Evolutionary conservation across 2,888 invertebrate species (phyloP).

Genomic region (Perithous albicinctus): DNA sequence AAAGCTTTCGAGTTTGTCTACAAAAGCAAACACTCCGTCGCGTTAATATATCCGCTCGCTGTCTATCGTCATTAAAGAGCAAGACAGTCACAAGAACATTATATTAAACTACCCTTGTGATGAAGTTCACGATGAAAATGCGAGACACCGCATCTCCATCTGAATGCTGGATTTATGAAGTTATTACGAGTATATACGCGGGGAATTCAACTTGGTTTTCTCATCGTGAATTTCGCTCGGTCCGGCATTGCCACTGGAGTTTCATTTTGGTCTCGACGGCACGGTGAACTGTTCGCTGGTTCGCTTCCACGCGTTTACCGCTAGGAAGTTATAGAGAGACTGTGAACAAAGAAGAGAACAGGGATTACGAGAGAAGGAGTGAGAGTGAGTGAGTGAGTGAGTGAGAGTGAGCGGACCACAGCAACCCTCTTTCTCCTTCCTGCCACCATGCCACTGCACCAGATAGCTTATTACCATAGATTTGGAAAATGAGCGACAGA

Average conservation of each 20-base stretch:
- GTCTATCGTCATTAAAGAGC: not conserved
- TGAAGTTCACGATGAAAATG: slow-evolving; percentile 46
- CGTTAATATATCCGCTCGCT: not conserved
- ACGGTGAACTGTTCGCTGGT: slow-evolving; percentile 37
- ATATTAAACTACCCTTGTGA: slow-evolving; percentile 29
- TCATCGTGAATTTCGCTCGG: slow-evolving; percentile 17
- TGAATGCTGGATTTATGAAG: slow-evolving; percentile 65
- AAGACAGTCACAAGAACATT: slow-evolving; percentile 22
- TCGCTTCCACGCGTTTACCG: slow-evolving; percentile 21
- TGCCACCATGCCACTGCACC: not conserved
- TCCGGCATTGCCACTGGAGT: slow-evolving; percentile 49
- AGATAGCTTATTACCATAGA: slow-evolving; percentile 58
- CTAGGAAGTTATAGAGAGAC: slow-evolving; percentile 17
- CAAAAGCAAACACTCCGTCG: not conserved
- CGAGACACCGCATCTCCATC: slow-evolving; percentile 29
- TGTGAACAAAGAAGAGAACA: slow-evolving; percentile 48
- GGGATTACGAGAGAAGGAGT: slow-evolving; percentile 22
- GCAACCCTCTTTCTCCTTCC: slow-evolving; percentile 18
- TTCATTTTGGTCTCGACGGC: slow-evolving; percentile 45
- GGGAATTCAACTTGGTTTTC: slow-evolving; percentile 10
- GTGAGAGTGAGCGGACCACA: slow-evolving; percentile 3
- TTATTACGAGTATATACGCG: slow-evolving; percentile 61
- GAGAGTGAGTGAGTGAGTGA: too few relatives aligned
- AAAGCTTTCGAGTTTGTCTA: not conserved
- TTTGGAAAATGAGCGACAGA: slow-evolving; percentile 29